Evolutionary conservation across 1,140 invertebrate species (phyloP).

Genomic region (Zeugodacus cucurbitae): DNA sequence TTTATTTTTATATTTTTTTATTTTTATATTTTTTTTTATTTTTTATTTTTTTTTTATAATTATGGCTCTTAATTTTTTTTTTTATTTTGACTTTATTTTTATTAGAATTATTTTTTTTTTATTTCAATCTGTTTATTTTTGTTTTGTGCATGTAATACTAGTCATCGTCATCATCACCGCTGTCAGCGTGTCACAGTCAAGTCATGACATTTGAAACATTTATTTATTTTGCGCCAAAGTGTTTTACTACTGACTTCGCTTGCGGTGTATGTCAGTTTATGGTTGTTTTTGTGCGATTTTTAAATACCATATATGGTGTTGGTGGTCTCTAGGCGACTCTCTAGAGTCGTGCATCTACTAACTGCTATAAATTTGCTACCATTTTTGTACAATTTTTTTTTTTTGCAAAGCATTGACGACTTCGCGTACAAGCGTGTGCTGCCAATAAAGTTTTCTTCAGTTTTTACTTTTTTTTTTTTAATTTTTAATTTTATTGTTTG

Average conservation of each 20-base stretch:
- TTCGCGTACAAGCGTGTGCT: not conserved
- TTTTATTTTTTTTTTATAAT: not conserved
- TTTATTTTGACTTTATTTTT: not conserved
- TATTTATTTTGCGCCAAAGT: not conserved
- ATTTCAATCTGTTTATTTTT: not conserved
- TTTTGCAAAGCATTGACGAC: not conserved
- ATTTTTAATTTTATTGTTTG: not conserved
- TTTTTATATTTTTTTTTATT: not conserved
- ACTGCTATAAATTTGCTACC: not conserved
- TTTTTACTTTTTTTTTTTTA: not conserved
- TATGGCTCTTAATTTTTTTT: too few species aligned
- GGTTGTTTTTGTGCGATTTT: not conserved
- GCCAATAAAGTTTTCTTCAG: not conserved
- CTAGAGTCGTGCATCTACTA: not conserved
- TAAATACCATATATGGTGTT: not conserved
- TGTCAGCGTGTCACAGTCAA: conserved; percentile 4
- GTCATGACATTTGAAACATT: conserved; percentile 14
- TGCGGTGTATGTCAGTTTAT: not conserved
- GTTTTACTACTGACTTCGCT: not conserved
- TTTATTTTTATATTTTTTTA: not conserved
- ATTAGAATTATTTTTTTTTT: not conserved
- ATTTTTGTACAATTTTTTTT: conserved; percentile 5
- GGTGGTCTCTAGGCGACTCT: not conserved
- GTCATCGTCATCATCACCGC: not conserved
- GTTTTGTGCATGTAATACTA: not conserved